Base-by-base conservation (phyloP, 1,140 invertebrate genomes). In the Saxidomus purpurata region DNA sequence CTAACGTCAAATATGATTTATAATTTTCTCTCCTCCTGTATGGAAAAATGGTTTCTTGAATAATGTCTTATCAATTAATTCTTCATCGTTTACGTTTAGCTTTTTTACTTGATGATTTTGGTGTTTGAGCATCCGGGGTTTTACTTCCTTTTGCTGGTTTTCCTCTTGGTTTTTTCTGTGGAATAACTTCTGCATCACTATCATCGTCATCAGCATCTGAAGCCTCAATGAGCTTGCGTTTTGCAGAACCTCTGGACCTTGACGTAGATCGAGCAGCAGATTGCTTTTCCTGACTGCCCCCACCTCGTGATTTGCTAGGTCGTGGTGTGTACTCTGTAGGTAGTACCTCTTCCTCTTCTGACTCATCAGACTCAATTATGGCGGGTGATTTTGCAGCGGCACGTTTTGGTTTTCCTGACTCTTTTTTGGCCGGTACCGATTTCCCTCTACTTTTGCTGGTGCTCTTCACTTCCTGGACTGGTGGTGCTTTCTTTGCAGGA, bases 201-300 rank as follows among this genome's bases (percentile, higher is more conserved):
- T 34, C 49, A 55, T 79, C 74, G 52, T 52, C 76, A 79, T 77
- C 74, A 77, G 76, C 76, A 79, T 79, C 76, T 52, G 31, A 28
- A 19, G 22, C 76, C 4, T 77, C 40, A 49, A 77, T 25, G 1
- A 79, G 17, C 11, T 31, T 36, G 6, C 76, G 76, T 55, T 79
- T 79, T 0, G 49, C 76, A 17, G 74, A n/a, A 8, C 25, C 9
- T 4, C 76, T 31, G 4, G 76, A 55, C 43, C 47, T 77, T 49
- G 74, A 52, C 19, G 47, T 59, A 49, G 71, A 76, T 31, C 25
- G 25, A 38, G 67, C n/a, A 28, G 34, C 34, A 19, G 34, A 1
- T 22, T 40, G 80, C n/a, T 34, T n/a, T 25, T 11, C n/a, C 13
- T 4, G 28, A 63, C 25, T 28, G 25, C 15, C 36, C 0, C 40